Base-by-base conservation (phyloP, 1,140 invertebrate genomes). In the Sinella curviseta region DNA sequence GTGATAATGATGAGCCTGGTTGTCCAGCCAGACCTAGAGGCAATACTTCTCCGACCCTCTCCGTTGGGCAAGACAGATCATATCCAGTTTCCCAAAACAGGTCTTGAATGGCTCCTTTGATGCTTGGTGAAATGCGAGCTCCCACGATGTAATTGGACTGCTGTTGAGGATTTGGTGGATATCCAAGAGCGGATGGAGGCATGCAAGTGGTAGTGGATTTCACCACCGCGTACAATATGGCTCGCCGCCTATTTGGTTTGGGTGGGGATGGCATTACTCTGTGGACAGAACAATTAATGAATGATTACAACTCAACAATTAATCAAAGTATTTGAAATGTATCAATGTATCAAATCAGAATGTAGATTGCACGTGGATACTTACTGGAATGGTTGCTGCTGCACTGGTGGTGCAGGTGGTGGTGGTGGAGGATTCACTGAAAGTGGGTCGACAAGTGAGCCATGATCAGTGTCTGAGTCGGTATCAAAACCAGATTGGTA, bases 201-300 rank as follows among this genome's bases (percentile, higher is more conserved):
- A 17, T 14, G 76, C 82, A 83, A 17, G 28, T 28, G 17, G 78
- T 65, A 17, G 78, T 14, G 24, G 78, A n/a, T 30, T 81, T 67
- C 20, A 83, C 82, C 20, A 83, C 75, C 20, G 82, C 82, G 65
- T 78, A 77, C 24, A 83, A 39, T 8, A 79, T 78, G 26, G 79
- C 82, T 35, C 82, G 79, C 17, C 73, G 65, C 16, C 82, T 35
- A 20, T 36, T 20, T 8, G 55, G 31, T 36, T 77, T 78, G 3
- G 70, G 34, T 57, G 34, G 70, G 20, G 79, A 48, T n/a, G 39
- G 14, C 26, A 33, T 36, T 17, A 76, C 79, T n/a, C 57, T 60
- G 24, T n/a, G n/a, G n/a, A n/a, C n/a, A 60, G 24, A 60, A 12
- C 12, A 60, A 60, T 60, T 4, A 60, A 60, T 20, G n/a, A n/a